phyloP scores from a whole-genome alignment of 2,888 invertebrate genomes.

The Heliconius aoede region DNA sequence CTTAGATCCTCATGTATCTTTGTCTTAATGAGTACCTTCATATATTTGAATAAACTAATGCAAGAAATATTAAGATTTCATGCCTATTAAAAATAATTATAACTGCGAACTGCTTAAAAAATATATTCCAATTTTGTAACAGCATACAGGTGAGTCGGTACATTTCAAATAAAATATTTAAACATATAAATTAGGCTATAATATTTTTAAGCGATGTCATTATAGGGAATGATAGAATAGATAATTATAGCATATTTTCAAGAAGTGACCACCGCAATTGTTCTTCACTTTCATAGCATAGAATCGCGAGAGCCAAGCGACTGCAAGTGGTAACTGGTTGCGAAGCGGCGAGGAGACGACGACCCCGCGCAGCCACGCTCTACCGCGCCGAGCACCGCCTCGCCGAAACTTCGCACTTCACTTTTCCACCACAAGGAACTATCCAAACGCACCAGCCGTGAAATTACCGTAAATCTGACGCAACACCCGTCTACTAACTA shows the following conservation, averaged over 20 bases:
- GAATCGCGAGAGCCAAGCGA: conserved; percentile 28
- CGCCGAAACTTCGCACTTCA: conserved; percentile 83
- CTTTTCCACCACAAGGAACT: conserved; percentile 76
- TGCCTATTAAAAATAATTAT: background rate
- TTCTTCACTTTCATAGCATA: conserved; percentile 29
- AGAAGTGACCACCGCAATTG: background rate
- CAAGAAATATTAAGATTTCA: background rate
- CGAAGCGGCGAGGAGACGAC: conserved; percentile 61
- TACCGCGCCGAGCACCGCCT: conserved; percentile 62
- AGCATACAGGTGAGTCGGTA: background rate
- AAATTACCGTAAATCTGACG: conserved; percentile 79
- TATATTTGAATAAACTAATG: background rate
- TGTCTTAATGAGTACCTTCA: background rate
- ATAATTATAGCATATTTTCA: conserved; percentile 5
- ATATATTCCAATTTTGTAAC: background rate
- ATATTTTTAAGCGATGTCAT: background rate
- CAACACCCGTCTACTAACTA: conserved; percentile 57
- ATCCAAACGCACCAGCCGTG: conserved; percentile 74
- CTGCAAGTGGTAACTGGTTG: conserved; percentile 22
- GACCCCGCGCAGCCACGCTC: conserved; percentile 70
- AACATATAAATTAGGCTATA: too few relatives aligned
- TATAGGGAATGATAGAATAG: background rate
- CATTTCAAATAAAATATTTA: background rate
- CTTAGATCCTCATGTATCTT: background rate
- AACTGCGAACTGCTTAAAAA: background rate